phyloP scores from a whole-genome alignment of 2,113 vertebrate species.

The Columba livia region DNA sequence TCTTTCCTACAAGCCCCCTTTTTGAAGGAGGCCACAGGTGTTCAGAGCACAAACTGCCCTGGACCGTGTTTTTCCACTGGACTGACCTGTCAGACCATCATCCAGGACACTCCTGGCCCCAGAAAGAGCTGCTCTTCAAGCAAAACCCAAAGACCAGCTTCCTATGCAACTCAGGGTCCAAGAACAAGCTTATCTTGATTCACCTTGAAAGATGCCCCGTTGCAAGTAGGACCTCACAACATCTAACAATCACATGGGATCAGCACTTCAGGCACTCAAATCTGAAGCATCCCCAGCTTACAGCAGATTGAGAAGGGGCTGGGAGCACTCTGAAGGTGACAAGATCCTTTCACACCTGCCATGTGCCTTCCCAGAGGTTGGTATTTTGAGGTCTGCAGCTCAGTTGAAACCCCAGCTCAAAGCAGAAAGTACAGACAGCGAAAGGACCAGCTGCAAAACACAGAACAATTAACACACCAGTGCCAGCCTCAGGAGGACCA shows the following conservation, averaged over 20 bases:
- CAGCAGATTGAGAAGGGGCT: not conserved
- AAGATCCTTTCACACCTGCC: not conserved
- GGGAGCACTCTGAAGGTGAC: not conserved
- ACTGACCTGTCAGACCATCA: not conserved
- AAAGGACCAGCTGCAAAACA: not conserved
- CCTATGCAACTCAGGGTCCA: not conserved
- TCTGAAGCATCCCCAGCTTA: not conserved
- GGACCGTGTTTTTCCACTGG: not conserved
- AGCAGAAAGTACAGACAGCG: not conserved
- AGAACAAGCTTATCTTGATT: not conserved
- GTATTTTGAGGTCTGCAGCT: not conserved
- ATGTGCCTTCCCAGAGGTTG: rapidly evolving
- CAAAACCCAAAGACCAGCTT: not conserved
- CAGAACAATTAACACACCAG: not conserved
- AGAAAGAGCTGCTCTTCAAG: not conserved
- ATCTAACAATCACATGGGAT: not conserved
- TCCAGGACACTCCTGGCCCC: not conserved
- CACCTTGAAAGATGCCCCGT: too few species aligned
- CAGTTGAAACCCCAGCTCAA: not conserved
- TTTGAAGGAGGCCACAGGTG: not conserved
- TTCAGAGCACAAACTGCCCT: not conserved
- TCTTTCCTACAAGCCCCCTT: not conserved
- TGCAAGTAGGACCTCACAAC: not conserved
- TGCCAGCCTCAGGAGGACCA: not conserved
- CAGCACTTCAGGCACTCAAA: not conserved